Conservation (phyloP, 2,888 invertebrate species). For the Scrobipalpa costella region DNA sequence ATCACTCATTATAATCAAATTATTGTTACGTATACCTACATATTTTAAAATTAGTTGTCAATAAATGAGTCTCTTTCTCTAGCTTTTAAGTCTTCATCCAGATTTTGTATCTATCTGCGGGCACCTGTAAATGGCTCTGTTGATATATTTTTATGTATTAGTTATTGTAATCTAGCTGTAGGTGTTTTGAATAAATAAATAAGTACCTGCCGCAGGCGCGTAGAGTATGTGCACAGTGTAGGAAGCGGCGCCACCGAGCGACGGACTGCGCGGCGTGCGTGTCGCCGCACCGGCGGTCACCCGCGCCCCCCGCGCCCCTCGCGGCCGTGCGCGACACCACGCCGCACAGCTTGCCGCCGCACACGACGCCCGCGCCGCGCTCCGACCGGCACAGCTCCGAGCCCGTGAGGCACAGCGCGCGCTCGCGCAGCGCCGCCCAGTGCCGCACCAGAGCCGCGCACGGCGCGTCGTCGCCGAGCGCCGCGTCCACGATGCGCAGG, state of each 20-base stretch:
- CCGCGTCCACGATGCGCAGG: constrained; percentile 39
- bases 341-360: constrained; percentile 65
- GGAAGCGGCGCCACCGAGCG: constrained; percentile 58
- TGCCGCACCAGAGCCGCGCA: constrained; percentile 46
- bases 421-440: constrained; percentile 47
- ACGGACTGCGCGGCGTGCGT: constrained; percentile 54
- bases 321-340: constrained; percentile 51
- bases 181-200: too few relatives aligned
- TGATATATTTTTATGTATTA: too few relatives aligned
- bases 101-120: too few relatives aligned
- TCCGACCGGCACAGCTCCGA: constrained; percentile 60
- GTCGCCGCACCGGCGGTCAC: constrained; percentile 23
- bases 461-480: constrained; percentile 31
- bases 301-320: constrained; percentile 26
- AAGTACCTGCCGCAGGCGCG: constrained; percentile 40
- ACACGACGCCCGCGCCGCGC: constrained; percentile 64
- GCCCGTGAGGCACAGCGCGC: constrained; percentile 55
- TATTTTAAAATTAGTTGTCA: too few relatives aligned
- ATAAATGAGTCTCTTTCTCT: too few relatives aligned
- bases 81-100: too few relatives aligned
- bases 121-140: too few relatives aligned
- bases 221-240: constrained; percentile 64
- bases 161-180: too few relatives aligned
- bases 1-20: too few relatives aligned
- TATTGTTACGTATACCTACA: too few relatives aligned